Conservation (phyloP, 1,140 invertebrate species). For the Caerostris extrusa region DNA sequence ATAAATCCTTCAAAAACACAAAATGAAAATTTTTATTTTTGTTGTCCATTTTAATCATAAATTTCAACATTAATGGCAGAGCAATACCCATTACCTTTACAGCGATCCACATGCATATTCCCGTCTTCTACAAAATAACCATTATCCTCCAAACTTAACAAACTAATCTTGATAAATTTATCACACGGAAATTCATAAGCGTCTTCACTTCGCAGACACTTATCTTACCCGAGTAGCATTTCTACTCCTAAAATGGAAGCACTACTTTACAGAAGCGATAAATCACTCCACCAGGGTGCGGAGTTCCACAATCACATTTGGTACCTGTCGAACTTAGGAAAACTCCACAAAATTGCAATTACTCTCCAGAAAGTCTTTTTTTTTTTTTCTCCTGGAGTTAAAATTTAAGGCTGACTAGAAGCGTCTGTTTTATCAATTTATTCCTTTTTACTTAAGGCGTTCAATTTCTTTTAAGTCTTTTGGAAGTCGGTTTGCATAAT, state of each 20-base stretch:
- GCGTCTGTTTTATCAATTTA: conserved; percentile 18
- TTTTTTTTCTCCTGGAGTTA: background rate
- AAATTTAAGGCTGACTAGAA: background rate
- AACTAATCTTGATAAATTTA: too few relatives aligned
- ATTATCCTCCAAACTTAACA: too few relatives aligned
- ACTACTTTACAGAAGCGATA: background rate
- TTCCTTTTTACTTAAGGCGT: background rate
- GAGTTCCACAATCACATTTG: background rate
- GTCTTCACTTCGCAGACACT: background rate
- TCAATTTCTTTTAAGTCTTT: background rate
- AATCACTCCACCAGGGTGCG: background rate
- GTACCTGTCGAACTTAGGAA: background rate
- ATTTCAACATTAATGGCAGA: too few relatives aligned
- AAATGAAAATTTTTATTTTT: too few relatives aligned
- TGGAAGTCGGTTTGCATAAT: background rate
- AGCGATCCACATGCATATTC: too few relatives aligned
- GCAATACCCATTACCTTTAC: too few relatives aligned
- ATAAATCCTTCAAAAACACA: too few relatives aligned
- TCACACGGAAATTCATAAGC: too few relatives aligned
- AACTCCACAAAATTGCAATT: conserved; percentile 13
- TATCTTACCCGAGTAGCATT: background rate
- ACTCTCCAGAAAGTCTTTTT: background rate
- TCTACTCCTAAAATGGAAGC: background rate
- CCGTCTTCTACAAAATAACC: too few relatives aligned
- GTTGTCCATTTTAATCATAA: too few relatives aligned